Conservation (phyloP, 2,113 vertebrate species). For the Nerophis ophidion region DNA sequence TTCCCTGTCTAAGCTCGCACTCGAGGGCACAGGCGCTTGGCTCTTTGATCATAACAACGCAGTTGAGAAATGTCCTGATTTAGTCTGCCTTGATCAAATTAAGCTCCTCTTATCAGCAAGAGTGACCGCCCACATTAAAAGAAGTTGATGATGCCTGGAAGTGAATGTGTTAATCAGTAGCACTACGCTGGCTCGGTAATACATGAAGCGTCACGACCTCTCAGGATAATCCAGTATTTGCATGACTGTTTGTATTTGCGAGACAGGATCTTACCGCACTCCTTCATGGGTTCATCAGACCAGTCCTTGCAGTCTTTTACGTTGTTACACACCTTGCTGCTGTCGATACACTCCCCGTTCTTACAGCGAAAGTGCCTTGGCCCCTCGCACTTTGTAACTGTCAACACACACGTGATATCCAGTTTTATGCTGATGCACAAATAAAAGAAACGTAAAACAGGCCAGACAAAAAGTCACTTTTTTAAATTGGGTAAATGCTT, state of each 20-base stretch:
- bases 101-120: slow-evolving; percentile 27
- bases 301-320: slow-evolving; percentile 93
- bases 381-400: slow-evolving; percentile 88
- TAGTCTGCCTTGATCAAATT: slow-evolving; percentile 46
- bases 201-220: slow-evolving; percentile 6
- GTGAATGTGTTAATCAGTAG: neutral
- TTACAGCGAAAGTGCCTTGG: slow-evolving; percentile 89
- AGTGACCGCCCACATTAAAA: slow-evolving; percentile 40
- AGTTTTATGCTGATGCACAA: neutral
- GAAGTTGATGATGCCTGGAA: slow-evolving; percentile 9
- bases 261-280: slow-evolving; percentile 81
- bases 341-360: slow-evolving; percentile 92
- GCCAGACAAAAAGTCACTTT: too few relatives aligned
- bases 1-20: slow-evolving; percentile 27
- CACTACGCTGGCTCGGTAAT: neutral
- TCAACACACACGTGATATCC: slow-evolving; percentile 46
- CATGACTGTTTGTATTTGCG: neutral
- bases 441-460: too few relatives aligned
- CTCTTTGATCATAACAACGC: slow-evolving; percentile 59
- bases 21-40: slow-evolving; percentile 25
- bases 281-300: slow-evolving; percentile 93
- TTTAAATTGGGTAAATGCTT: too few relatives aligned
- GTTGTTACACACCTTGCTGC: slow-evolving; percentile 89
- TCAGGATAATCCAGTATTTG: neutral
- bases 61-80: slow-evolving; percentile 42